These are phyloP conservation scores for Paramisgurnus dabryanus DNA, from an alignment of 2,113 vertebrate genomes.

Conservation along the genomic window DNA sequence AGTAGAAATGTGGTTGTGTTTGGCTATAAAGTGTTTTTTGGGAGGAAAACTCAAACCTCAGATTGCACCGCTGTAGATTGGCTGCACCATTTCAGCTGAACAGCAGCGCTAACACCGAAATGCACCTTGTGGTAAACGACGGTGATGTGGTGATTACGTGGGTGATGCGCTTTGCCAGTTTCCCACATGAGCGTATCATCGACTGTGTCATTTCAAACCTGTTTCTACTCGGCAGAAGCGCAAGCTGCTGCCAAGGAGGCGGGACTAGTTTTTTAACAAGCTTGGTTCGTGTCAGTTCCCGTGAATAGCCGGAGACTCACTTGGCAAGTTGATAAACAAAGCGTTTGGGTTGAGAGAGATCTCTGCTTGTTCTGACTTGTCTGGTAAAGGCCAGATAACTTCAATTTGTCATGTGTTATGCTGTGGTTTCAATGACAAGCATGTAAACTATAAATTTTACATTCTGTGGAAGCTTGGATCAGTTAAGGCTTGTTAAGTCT, in stretches of 20 bases:
- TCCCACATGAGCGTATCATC: conserved; percentile 31
- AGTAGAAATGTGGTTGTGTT: too few relatives aligned
- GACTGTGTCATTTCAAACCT: conserved; percentile 29
- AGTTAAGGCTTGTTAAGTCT: background rate
- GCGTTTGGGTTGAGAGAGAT: background rate
- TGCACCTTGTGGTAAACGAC: background rate
- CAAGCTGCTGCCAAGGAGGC: conserved; percentile 4
- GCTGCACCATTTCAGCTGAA: conserved; percentile 47
- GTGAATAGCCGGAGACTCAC: conserved; percentile 12
- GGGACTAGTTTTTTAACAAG: background rate
- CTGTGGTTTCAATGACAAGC: background rate
- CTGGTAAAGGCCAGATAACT: background rate
- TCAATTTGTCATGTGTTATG: background rate
- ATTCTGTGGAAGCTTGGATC: background rate
- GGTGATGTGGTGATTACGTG: background rate
- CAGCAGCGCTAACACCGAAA: background rate
- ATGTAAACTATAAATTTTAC: background rate
- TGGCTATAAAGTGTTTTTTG: background rate
- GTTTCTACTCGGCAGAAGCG: conserved; percentile 23
- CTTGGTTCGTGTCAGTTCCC: conserved; percentile 20
- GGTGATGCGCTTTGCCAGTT: background rate
- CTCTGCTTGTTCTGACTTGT: conserved; percentile 38
- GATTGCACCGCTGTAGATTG: background rate
- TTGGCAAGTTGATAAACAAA: conserved; percentile 30
- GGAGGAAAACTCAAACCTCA: too few relatives aligned